Percentiles rank a stretch among this genome's conserved stretches.
Conservation (phyloP, 2,888 invertebrate species). For the Teleogryllus oceanicus region DNA sequence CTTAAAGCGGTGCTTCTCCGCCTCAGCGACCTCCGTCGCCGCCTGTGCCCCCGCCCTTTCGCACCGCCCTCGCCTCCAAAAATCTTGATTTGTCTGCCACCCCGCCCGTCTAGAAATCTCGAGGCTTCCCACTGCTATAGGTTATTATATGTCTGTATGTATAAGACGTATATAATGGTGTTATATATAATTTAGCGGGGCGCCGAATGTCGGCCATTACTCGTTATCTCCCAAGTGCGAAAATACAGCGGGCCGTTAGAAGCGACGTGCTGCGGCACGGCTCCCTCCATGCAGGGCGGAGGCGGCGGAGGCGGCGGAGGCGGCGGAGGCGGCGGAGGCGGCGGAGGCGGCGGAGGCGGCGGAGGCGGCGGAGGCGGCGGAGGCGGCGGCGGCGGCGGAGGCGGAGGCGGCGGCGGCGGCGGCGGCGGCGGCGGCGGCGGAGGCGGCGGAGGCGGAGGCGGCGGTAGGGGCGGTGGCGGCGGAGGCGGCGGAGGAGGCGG, state of each 20-base stretch:
- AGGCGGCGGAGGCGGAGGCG: too few species aligned
- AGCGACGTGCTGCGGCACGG: constrained; percentile 7
- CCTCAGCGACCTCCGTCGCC: background rate
- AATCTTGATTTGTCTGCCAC: constrained; percentile 26
- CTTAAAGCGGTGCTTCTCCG: background rate
- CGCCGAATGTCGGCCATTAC: constrained; percentile 34
- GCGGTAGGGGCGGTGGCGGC: too few species aligned
- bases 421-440: too few species aligned
- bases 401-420: too few species aligned
- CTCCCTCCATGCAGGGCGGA: background rate
- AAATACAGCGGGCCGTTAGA: constrained; percentile 29
- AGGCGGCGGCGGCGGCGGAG: too few species aligned
- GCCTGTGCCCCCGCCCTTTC: background rate
- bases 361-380: too few species aligned
- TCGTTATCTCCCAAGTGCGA: constrained; percentile 32
- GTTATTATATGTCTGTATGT: constrained; percentile 32
- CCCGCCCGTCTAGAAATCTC: constrained; percentile 22
- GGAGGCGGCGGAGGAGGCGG: too few species aligned
- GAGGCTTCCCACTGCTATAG: constrained; percentile 22
- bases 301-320: background rate
- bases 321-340: background rate
- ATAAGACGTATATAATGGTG: constrained; percentile 33
- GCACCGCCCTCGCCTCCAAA: background rate
- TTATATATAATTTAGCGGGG: constrained; percentile 33
- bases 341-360: too few species aligned